Evolutionary conservation across 1,140 invertebrate species (phyloP).

Genomic region (Cecropterus lyciades): DNA sequence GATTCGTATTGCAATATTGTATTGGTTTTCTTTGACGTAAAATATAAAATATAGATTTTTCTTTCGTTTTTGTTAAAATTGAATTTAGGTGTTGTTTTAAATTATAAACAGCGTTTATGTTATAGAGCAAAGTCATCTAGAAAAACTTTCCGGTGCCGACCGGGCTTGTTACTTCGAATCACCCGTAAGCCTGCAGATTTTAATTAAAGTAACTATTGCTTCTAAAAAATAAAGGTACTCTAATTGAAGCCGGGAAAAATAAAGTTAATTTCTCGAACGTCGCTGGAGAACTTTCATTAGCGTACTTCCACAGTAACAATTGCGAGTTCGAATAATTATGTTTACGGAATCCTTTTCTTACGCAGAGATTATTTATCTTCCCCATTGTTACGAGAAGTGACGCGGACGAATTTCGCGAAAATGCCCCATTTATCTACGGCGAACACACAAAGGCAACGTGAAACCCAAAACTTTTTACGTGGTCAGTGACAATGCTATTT

Average conservation of each 20-base stretch:
- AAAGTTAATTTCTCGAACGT: conserved; percentile 66
- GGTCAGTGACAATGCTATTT: conserved; percentile 80
- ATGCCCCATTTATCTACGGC: conserved; percentile 79
- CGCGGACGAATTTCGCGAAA: conserved; percentile 81
- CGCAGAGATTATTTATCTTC: conserved; percentile 81
- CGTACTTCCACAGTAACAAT: conserved; percentile 71
- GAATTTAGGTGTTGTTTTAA: neutral
- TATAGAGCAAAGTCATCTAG: conserved; percentile 12
- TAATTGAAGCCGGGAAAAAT: conserved; percentile 70
- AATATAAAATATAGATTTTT: neutral
- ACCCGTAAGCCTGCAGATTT: conserved; percentile 55
- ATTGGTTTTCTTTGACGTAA: neutral
- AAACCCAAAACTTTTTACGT: conserved; percentile 83
- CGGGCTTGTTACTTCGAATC: conserved; percentile 29
- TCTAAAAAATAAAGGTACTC: conserved; percentile 63
- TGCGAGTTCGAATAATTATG: conserved; percentile 81
- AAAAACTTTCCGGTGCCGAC: conserved; percentile 20
- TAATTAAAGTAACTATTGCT: conserved; percentile 62
- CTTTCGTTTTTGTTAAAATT: neutral
- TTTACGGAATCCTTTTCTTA: conserved; percentile 82
- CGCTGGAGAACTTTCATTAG: conserved; percentile 71
- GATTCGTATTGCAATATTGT: conserved; percentile 13
- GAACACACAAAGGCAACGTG: conserved; percentile 77
- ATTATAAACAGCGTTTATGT: conserved; percentile 2
- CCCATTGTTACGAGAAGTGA: conserved; percentile 79